Conservation (phyloP, 2,113 vertebrate species). For the Bubalus kerabau region DNA sequence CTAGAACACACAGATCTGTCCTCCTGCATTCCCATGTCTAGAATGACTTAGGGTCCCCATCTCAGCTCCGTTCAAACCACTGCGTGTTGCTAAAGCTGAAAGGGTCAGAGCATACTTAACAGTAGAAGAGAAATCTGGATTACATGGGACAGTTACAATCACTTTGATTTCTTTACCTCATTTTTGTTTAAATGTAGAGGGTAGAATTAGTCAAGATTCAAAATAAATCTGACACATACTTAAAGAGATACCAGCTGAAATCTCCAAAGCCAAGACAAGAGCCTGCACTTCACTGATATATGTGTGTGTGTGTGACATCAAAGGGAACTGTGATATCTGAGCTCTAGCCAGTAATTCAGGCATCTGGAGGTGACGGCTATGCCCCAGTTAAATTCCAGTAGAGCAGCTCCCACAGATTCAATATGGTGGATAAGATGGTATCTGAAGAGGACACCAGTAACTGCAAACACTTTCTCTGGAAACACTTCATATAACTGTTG, state of each 20-base stretch:
- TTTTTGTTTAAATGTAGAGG: neutral
- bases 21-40: neutral
- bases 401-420: neutral
- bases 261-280: neutral
- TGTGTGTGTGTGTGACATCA: neutral
- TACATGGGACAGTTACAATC: constrained; percentile 12
- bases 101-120: neutral
- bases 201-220: neutral
- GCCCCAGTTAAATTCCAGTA: constrained; percentile 41
- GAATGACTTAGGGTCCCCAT: no score
- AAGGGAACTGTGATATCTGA: constrained; percentile 11
- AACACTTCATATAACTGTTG: neutral
- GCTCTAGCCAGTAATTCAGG: constrained; percentile 48
- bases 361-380: constrained; percentile 39
- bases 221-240: constrained; percentile 49
- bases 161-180: constrained; percentile 31
- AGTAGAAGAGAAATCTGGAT: constrained; percentile 30
- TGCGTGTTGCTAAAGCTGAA: constrained; percentile 55
- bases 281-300: neutral
- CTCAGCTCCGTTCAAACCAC: neutral
- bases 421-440: neutral
- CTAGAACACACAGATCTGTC: neutral
- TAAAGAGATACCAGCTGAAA: neutral
- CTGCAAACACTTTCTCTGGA: neutral
- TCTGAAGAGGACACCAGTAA: neutral